Evolutionary conservation across 2,888 invertebrate genomes (phyloP).

Genomic region (Caenorhabditis wallacei): DNA sequence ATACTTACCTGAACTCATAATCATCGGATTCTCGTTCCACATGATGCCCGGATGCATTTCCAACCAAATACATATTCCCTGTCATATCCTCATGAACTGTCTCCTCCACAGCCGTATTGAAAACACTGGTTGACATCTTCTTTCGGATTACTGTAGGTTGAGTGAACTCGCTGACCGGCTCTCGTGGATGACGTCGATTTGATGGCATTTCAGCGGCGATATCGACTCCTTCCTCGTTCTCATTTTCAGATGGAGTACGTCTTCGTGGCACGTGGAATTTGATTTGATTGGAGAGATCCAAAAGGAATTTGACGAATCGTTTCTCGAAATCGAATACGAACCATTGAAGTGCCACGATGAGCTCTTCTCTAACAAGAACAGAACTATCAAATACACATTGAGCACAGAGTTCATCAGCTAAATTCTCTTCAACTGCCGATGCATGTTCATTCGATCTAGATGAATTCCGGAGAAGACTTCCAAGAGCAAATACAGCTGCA

Average conservation of each 20-base stretch:
- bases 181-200: not conserved
- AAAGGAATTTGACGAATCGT: constrained; percentile 87
- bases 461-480: constrained; percentile 84
- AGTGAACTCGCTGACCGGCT: constrained; percentile 31
- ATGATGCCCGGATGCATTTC: not conserved
- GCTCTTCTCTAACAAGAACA: constrained; percentile 90
- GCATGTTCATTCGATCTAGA: constrained; percentile 82
- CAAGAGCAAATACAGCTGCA: constrained; percentile 94
- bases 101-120: constrained; percentile 46
- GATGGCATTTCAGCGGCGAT: constrained; percentile 47
- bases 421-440: constrained; percentile 87
- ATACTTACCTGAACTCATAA: not conserved
- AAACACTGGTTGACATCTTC: constrained; percentile 61
- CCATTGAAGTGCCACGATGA: constrained; percentile 86
- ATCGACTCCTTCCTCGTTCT: constrained; percentile 47
- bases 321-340: constrained; percentile 89
- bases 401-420: constrained; percentile 92
- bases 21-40: constrained; percentile 36
- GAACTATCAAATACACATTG: constrained; percentile 90
- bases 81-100: constrained; percentile 15
- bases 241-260: constrained; percentile 1
- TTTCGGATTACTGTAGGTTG: constrained; percentile 45
- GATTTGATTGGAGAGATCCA: constrained; percentile 63
- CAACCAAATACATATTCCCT: constrained; percentile 21
- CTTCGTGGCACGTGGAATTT: constrained; percentile 33